Evolutionary conservation across 2,888 invertebrate genomes (phyloP).

Genomic region (Drosophila flavopinicola): DNA sequence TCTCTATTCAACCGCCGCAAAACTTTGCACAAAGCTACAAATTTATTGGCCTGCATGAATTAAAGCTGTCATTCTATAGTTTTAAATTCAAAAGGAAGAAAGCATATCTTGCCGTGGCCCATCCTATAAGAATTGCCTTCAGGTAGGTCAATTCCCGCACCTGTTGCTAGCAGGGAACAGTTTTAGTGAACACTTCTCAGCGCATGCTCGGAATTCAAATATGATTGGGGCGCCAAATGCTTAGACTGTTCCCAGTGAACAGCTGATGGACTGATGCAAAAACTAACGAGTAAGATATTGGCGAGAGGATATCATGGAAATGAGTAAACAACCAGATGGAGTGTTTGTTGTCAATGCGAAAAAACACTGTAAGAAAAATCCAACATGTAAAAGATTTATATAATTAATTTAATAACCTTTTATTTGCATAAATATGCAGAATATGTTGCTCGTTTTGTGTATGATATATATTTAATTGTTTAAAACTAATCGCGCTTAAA

Average conservation of each 20-base stretch:
- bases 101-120: slow-evolving; percentile 11
- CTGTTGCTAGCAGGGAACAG: slow-evolving; percentile 55
- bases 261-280: slow-evolving; percentile 36
- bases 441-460: slow-evolving; percentile 52
- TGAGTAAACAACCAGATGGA: no score
- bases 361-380: background rate
- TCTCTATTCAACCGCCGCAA: slow-evolving; percentile 5
- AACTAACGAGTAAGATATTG: slow-evolving; percentile 19
- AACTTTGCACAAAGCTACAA: slow-evolving; percentile 20
- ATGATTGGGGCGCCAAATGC: slow-evolving; percentile 35
- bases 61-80: slow-evolving; percentile 35
- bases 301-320: no score
- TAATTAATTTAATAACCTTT: slow-evolving; percentile 63
- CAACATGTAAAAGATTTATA: slow-evolving; percentile 21
- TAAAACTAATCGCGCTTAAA: slow-evolving; percentile 62
- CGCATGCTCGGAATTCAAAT: slow-evolving; percentile 55
- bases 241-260: slow-evolving; percentile 27
- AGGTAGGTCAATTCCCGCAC: slow-evolving; percentile 54
- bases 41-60: slow-evolving; percentile 24
- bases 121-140: slow-evolving; percentile 51
- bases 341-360: no score
- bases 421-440: slow-evolving; percentile 72
- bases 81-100: background rate
- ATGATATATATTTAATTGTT: slow-evolving; percentile 41
- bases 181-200: slow-evolving; percentile 6